phyloP scores from a whole-genome alignment of 2,113 vertebrate genomes.

The Ochotona curzoniae region DNA sequence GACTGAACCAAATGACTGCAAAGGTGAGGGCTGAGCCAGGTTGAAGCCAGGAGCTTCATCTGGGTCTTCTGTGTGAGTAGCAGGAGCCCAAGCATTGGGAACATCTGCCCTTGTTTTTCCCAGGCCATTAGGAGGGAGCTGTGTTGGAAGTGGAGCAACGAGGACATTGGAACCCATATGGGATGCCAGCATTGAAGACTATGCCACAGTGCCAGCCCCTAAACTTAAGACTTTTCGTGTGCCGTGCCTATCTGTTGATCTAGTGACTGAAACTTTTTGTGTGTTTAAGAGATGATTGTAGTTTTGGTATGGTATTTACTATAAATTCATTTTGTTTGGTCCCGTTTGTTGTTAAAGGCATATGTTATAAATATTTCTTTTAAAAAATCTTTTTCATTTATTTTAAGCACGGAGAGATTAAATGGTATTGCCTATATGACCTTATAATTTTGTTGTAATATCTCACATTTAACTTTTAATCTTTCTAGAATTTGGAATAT shows the following conservation, averaged over 20 bases:
- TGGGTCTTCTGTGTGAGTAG: too few species aligned
- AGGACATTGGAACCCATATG: too few species aligned
- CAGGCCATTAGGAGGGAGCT: too few species aligned
- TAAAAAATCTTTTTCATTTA: not conserved
- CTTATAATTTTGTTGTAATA: conserved; percentile 44
- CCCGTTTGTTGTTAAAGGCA: conserved; percentile 35
- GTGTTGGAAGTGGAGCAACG: too few species aligned
- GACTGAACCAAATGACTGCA: too few species aligned
- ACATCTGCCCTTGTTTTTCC: too few species aligned
- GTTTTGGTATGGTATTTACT: conserved; percentile 26
- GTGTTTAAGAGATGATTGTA: not conserved
- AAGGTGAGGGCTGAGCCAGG: too few species aligned
- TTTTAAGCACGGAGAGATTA: conserved; percentile 16
- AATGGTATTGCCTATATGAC: not conserved
- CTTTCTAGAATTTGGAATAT: conserved; percentile 19
- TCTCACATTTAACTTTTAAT: conserved; percentile 36
- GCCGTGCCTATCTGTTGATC: not conserved
- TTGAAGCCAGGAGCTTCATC: too few species aligned
- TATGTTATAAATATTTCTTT: not conserved
- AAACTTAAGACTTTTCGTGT: not conserved
- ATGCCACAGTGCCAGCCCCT: too few species aligned
- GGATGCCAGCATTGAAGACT: too few species aligned
- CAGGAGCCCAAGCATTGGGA: too few species aligned
- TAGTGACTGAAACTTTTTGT: not conserved
- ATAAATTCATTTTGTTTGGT: not conserved